These are phyloP conservation scores for Actinia equina DNA, from an alignment of 64 coral and sea anemone genomes.

Conservation along the genomic window DNA sequence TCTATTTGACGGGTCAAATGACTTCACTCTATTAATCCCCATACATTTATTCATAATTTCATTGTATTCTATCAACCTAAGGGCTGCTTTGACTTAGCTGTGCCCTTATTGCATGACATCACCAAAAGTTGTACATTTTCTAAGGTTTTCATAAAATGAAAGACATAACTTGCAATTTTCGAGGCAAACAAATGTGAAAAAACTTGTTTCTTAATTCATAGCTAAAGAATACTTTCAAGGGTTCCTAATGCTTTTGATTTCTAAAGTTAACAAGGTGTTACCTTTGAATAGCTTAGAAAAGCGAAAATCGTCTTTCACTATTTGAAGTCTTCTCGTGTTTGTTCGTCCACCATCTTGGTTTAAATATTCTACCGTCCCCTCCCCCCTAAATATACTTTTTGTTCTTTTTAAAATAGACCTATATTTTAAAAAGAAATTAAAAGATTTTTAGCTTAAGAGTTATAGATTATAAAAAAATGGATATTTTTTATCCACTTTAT, in stretches of 20 bases:
- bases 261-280: background rate
- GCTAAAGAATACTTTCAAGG: background rate
- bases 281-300: background rate
- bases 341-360: background rate
- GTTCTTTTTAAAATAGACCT: background rate
- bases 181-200: too few species aligned
- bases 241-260: background rate
- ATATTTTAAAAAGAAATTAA: background rate
- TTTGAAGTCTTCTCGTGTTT: background rate
- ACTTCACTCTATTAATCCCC: too few species aligned
- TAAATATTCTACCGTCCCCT: background rate
- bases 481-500: background rate
- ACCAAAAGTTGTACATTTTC: too few species aligned
- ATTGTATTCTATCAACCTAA: too few species aligned
- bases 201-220: background rate
- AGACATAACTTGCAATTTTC: too few species aligned
- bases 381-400: background rate
- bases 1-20: too few species aligned
- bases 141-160: too few species aligned
- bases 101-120: too few species aligned
- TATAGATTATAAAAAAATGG: background rate
- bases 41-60: too few species aligned
- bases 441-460: background rate
- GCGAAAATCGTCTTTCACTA: background rate
- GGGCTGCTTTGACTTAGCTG: too few species aligned